Evolutionary conservation across 2,113 vertebrate species (phyloP), one percentile per base, ranked within the genome.

Genomic region (Perca fluviatilis): DNA sequence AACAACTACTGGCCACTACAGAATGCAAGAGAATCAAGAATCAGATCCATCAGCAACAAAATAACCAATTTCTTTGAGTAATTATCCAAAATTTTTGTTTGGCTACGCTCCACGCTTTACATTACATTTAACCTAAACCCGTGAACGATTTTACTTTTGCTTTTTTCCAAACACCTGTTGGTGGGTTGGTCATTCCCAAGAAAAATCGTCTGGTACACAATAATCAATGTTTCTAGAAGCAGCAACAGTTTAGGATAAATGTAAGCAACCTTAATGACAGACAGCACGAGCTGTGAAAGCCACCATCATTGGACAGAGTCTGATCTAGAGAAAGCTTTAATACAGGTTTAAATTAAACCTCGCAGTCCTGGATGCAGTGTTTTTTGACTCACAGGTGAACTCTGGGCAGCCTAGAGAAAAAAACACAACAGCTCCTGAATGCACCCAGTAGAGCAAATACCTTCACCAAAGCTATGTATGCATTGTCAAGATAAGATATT

Each of bases 401-500:
- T 71, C 66, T 51, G n/a, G 10, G 30, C 23, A 68, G 25, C 47
- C 13, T 40, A 18, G 23, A 47, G 19, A 62, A 18, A 51, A 43
- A 25, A 76, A 57, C 14, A 64, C 60, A 63, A 5, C 57, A 67
- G 49, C 21, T 49, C 54, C 46, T 10, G 49, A 75, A 65, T 75
- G 64, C 77, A 65, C 66, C 40, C 63, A 62, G 50, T 19, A 36
- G 11, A 81, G 46, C 46, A 84, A 88, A 84, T 5, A 75, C 64
- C 57, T 50, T 71, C 71, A 70, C 25, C 5, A 67, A 57, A 74
- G 54, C 25, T 47, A 73, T 67, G 40, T 47, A 73, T 67, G 40
- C n/a, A 16, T 53, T 8, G 4, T 73, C 33, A 61, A 84, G 78
- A 82, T 81, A 56, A 82, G 79, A 30, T 62, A 33, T 73, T 84